These are phyloP conservation scores for Grammomys surdaster DNA, from an alignment of 2,113 vertebrate genomes.

Conservation along the genomic window DNA sequence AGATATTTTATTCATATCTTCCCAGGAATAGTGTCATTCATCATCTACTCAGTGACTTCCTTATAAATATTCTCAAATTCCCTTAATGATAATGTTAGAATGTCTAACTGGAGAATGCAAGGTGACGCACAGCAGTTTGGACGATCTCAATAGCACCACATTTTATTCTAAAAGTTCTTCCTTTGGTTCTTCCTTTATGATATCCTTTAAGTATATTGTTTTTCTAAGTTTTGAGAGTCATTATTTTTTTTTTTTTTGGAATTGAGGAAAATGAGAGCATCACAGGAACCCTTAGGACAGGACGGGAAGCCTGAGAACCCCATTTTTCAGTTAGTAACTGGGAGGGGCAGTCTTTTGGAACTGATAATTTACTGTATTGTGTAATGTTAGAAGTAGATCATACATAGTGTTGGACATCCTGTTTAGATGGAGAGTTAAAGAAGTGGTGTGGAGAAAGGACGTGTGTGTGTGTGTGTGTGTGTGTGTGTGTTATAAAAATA, in stretches of 20 bases:
- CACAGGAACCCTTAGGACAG: background rate
- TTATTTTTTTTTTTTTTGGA: background rate
- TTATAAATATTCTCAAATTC: background rate
- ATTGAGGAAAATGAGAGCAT: background rate
- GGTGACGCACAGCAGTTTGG: too few species aligned
- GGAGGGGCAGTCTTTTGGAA: background rate
- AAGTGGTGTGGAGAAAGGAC: background rate
- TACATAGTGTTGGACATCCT: background rate
- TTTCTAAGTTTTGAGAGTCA: background rate
- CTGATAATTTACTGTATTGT: background rate
- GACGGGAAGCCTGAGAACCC: background rate
- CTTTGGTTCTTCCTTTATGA: background rate
- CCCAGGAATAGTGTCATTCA: background rate
- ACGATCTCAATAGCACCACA: accelerated
- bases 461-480: background rate
- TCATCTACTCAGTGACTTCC: background rate
- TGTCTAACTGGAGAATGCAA: background rate
- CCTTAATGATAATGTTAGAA: background rate
- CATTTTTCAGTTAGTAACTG: background rate
- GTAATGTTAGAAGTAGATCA: background rate
- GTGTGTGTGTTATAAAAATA: background rate
- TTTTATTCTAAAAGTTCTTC: background rate
- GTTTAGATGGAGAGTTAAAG: background rate
- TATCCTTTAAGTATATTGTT: background rate
- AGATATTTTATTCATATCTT: background rate